Evolutionary conservation across 2,888 invertebrate species (phyloP).

Genomic region (Zygothrica quintamaculata): DNA sequence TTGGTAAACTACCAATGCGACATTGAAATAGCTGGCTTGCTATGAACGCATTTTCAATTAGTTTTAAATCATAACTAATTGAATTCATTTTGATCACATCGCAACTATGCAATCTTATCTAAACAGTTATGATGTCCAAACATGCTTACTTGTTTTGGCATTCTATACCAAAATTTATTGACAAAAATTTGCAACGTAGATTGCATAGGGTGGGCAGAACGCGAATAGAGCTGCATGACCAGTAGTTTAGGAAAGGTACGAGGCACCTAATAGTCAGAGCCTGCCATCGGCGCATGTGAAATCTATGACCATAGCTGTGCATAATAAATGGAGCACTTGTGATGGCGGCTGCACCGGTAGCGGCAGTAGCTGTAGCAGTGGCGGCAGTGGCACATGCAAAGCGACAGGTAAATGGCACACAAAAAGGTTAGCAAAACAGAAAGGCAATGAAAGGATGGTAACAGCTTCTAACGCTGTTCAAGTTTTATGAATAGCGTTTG

Average conservation of each 20-base stretch:
- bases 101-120: slow-evolving; percentile 72
- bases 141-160: slow-evolving; percentile 63
- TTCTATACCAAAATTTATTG: slow-evolving; percentile 80
- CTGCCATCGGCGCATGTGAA: slow-evolving; percentile 72
- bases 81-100: slow-evolving; percentile 61
- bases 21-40: slow-evolving; percentile 10
- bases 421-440: slow-evolving; percentile 49
- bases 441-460: slow-evolving; percentile 50
- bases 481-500: slow-evolving; percentile 33
- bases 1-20: slow-evolving; percentile 1
- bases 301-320: slow-evolving; percentile 71
- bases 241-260: slow-evolving; percentile 55
- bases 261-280: slow-evolving; percentile 51
- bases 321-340: slow-evolving; percentile 76
- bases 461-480: slow-evolving; percentile 29
- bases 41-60: slow-evolving; percentile 75
- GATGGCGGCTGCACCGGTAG: slow-evolving; percentile 15
- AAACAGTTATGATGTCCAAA: slow-evolving; percentile 70
- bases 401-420: slow-evolving; percentile 59
- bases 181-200: slow-evolving; percentile 81
- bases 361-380: slow-evolving; percentile 38
- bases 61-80: slow-evolving; percentile 79
- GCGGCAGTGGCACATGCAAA: slow-evolving; percentile 62
- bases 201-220: slow-evolving; percentile 75
- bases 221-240: slow-evolving; percentile 61